A percentile compares a stretch with the other conserved stretches of the same genome.
These are phyloP conservation scores for Drosophila pandora DNA, from an alignment of 1,140 invertebrate genomes.

Conservation along the genomic window DNA sequence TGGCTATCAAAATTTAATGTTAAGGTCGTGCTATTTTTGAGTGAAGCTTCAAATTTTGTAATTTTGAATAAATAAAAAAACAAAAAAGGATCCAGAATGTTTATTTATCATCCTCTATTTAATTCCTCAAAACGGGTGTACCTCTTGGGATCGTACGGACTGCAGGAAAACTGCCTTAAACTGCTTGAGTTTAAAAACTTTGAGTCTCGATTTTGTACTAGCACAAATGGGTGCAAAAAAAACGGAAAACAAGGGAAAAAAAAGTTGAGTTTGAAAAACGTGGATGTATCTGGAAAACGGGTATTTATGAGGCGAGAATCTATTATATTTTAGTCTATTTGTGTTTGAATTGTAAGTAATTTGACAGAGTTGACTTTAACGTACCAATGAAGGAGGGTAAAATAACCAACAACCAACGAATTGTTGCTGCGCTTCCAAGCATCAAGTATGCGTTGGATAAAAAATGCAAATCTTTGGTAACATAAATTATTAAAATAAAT, in stretches of 20 bases:
- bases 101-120: too few species aligned
- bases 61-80: too few species aligned
- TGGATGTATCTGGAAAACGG: constrained; percentile 90
- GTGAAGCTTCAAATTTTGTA: too few species aligned
- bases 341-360: constrained; percentile 7
- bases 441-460: constrained; percentile 97
- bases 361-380: constrained; percentile 97
- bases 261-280: constrained; percentile 92
- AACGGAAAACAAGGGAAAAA: constrained; percentile 63
- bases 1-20: too few species aligned
- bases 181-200: background rate
- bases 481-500: background rate
- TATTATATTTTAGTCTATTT: background rate
- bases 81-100: too few species aligned
- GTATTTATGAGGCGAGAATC: constrained; percentile 90
- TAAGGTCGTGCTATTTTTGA: too few species aligned
- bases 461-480: constrained; percentile 93
- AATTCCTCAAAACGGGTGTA: background rate
- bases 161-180: background rate
- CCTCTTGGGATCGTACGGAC: background rate
- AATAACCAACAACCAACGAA: constrained; percentile 98
- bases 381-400: constrained; percentile 98
- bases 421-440: constrained; percentile 97
- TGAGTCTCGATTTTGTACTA: background rate
- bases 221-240: background rate